Percentiles rank a stretch among this genome's conserved stretches.
Conservation (phyloP, 1,140 invertebrate species). For the Brachionus koreanus region DNA sequence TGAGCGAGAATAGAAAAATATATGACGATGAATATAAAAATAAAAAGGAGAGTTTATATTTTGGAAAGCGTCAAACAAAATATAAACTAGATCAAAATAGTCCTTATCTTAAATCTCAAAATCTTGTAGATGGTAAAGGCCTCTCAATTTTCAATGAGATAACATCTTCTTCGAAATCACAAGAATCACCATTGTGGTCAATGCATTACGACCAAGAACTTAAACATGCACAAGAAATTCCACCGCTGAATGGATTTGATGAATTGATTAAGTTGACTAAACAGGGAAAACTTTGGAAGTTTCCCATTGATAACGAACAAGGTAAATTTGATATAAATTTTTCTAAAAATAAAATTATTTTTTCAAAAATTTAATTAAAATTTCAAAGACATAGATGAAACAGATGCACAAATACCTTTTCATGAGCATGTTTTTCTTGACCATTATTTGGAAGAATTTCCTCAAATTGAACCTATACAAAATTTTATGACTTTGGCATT, state of each 20-base stretch:
- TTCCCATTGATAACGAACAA: slow-evolving; percentile 95
- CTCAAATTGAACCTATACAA: slow-evolving; percentile 3
- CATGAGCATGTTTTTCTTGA: slow-evolving; percentile 41
- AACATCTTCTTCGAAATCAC: background rate
- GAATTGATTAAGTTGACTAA: slow-evolving; percentile 91
- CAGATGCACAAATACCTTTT: slow-evolving; percentile 11
- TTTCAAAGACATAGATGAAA: background rate
- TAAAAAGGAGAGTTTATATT: background rate
- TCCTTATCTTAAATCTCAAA: slow-evolving; percentile 26
- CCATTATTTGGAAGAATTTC: slow-evolving; percentile 37
- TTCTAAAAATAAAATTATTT: background rate
- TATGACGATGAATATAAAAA: background rate
- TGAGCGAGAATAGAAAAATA: background rate
- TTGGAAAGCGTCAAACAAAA: background rate
- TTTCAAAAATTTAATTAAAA: background rate
- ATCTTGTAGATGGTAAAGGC: background rate
- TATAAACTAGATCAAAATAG: background rate
- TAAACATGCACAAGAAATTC: background rate
- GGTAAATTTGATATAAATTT: slow-evolving; percentile 62
- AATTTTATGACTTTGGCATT: slow-evolving; percentile 18
- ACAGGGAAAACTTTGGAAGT: slow-evolving; percentile 89
- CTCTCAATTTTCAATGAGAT: background rate
- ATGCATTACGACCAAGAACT: slow-evolving; percentile 6
- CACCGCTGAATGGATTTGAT: slow-evolving; percentile 77
- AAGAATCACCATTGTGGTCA: slow-evolving; percentile 21